phyloP scores from a whole-genome alignment of 2,113 vertebrate genomes.

The Columbina picui region DNA sequence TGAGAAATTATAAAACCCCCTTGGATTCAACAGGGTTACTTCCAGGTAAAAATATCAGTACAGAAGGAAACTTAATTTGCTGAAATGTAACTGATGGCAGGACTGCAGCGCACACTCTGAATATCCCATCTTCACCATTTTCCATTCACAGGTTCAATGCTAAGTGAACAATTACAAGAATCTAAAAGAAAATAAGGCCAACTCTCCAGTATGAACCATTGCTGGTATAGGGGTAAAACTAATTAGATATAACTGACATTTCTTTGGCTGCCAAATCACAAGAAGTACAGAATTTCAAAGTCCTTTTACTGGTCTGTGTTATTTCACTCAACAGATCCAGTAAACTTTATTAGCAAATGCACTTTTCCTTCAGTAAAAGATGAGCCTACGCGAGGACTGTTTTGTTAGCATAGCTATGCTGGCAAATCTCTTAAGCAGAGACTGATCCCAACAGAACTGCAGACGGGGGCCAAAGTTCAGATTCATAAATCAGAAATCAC shows the following conservation, averaged over 20 bases:
- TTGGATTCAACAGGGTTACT: background rate
- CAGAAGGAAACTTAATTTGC: background rate
- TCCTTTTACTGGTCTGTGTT: background rate
- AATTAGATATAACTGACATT: background rate
- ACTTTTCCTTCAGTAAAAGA: background rate
- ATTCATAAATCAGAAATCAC: background rate
- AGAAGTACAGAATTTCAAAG: background rate
- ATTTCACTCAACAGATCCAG: conserved; percentile 17
- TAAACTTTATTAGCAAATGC: background rate
- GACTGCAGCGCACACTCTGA: background rate
- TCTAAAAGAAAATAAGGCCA: background rate
- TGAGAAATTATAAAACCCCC: background rate
- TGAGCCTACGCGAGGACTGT: background rate
- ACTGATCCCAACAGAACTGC: background rate
- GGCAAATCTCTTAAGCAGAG: background rate
- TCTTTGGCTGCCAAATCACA: background rate
- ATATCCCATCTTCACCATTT: background rate
- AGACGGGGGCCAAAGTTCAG: background rate
- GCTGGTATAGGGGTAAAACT: background rate
- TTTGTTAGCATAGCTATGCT: background rate
- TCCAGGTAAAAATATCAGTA: background rate
- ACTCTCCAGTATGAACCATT: background rate
- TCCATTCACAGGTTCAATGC: background rate
- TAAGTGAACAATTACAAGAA: background rate
- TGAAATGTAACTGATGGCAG: background rate